phyloP scores from a whole-genome alignment of 2,113 vertebrate genomes.

The Nycticorax nycticorax region DNA sequence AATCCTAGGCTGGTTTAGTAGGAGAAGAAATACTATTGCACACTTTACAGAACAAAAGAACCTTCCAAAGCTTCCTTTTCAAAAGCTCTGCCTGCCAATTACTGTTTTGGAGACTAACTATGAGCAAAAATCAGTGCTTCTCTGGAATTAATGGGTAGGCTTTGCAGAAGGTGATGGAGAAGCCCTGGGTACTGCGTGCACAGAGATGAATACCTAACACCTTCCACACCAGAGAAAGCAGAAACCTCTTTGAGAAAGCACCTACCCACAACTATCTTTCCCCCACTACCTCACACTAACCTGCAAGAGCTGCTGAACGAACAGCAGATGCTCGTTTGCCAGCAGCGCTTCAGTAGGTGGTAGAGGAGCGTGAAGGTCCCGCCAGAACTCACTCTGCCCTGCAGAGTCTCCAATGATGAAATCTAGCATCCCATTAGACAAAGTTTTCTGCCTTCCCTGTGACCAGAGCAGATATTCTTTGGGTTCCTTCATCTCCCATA shows the following conservation, averaged over 20 bases:
- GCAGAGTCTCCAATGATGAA: background rate
- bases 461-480: background rate
- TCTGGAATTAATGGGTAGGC: fast-evolving
- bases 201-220: background rate
- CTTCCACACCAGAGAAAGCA: background rate
- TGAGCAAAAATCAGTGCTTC: background rate
- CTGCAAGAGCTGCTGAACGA: background rate
- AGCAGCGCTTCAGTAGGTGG: background rate
- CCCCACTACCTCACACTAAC: background rate
- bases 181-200: fast-evolving
- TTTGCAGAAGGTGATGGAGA: background rate
- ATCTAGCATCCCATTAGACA: background rate
- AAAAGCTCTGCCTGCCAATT: background rate
- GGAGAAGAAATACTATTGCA: background rate
- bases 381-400: background rate
- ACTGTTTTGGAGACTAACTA: background rate
- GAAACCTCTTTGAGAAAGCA: background rate
- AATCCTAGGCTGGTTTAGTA: background rate
- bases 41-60: background rate
- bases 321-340: background rate
- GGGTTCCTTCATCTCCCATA: background rate
- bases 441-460: background rate
- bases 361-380: background rate
- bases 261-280: background rate
- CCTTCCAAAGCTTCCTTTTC: background rate